phyloP scores from a whole-genome alignment of 2,888 invertebrate genomes.

The Lissonota sp. region DNA sequence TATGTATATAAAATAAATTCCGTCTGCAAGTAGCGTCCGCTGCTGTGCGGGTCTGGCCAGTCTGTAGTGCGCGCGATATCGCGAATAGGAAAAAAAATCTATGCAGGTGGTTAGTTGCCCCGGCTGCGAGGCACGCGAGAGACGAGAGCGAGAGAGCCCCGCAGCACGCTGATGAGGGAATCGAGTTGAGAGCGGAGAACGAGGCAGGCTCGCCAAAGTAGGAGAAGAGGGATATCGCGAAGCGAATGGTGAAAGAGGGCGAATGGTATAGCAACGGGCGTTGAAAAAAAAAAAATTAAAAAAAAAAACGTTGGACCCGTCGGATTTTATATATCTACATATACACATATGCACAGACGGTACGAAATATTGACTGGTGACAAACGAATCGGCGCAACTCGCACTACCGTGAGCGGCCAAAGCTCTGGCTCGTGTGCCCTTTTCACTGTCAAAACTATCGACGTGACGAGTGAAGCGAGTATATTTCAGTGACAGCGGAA shows the following conservation, averaged over 20 bases:
- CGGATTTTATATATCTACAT: too few species aligned
- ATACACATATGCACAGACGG: too few species aligned
- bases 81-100: constrained; percentile 69
- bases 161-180: constrained; percentile 44
- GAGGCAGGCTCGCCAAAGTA: constrained; percentile 5
- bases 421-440: too few species aligned
- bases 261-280: constrained; percentile 67
- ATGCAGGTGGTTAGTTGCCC: constrained; percentile 68
- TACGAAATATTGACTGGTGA: too few species aligned
- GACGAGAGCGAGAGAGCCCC: constrained; percentile 43
- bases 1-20: constrained; percentile 1
- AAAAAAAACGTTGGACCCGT: constrained; percentile 59
- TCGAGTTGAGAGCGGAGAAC: constrained; percentile 31
- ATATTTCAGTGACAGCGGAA: too few species aligned
- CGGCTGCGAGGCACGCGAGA: constrained; percentile 9
- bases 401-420: too few species aligned
- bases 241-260: constrained; percentile 57
- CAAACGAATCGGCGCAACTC: too few species aligned
- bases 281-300: constrained; percentile 74
- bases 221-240: constrained; percentile 17
- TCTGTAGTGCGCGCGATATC: constrained; percentile 58
- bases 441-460: too few species aligned
- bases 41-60: constrained; percentile 52
- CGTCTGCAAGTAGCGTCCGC: constrained; percentile 23
- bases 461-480: too few species aligned